Evolutionary conservation across 2,113 vertebrate species (phyloP).

Genomic region (Brienomyrus longianalis): DNA sequence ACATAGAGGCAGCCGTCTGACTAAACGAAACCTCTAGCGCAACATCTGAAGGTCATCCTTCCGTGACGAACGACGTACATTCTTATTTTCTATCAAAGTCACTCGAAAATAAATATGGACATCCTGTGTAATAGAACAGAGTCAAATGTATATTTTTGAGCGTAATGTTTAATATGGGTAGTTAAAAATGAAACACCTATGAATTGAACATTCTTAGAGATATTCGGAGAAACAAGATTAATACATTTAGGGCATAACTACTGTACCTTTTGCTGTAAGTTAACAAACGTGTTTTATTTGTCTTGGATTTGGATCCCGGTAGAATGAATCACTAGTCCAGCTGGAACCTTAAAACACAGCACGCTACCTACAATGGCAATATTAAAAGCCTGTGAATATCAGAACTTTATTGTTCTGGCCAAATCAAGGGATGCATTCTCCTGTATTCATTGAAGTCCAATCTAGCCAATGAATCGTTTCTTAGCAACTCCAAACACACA

Average conservation of each 20-base stretch:
- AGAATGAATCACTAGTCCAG: conserved; percentile 2
- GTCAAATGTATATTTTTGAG: not conserved
- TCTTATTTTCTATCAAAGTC: not conserved
- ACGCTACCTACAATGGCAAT: not conserved
- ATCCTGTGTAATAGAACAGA: not conserved
- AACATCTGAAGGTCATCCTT: not conserved
- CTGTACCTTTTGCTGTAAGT: not conserved
- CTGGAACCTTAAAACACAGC: conserved; percentile 19
- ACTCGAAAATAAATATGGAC: not conserved
- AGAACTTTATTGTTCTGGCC: not conserved
- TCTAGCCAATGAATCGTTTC: conserved; percentile 29
- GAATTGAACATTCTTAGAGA: not conserved
- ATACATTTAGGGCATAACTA: not conserved
- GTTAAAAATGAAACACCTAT: not conserved
- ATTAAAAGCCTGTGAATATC: not conserved
- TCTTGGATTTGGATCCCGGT: not conserved
- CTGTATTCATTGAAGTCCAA: not conserved
- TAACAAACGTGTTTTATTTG: not conserved
- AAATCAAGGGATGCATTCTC: conserved; percentile 1
- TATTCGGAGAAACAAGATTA: not conserved
- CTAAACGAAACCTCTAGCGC: not conserved
- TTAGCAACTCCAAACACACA: conserved; percentile 28
- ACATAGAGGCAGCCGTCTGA: not conserved
- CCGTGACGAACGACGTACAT: not conserved
- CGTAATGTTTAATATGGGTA: not conserved